Percentiles rank a stretch among this genome's conserved stretches.
These are phyloP conservation scores for Belonocnema kinseyi DNA, from an alignment of 1,140 invertebrate species.

Conservation along the genomic window DNA sequence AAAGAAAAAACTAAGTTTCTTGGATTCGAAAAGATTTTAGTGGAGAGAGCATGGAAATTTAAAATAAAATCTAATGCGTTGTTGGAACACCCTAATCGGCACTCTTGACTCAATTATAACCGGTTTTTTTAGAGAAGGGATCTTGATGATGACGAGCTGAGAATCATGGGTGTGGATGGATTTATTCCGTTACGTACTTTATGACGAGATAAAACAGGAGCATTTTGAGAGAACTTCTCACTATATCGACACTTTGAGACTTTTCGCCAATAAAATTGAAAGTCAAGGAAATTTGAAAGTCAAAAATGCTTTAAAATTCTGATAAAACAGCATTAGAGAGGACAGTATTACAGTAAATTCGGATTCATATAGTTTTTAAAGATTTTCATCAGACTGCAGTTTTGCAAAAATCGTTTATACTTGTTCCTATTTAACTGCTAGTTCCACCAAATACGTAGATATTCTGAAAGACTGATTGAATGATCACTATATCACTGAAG, in stretches of 20 bases:
- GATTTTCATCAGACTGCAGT: not conserved
- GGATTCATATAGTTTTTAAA: not conserved
- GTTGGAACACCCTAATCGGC: not conserved
- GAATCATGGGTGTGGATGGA: constrained; percentile 69
- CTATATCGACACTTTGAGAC: constrained; percentile 12
- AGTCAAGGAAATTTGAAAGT: not conserved
- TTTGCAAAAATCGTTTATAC: not conserved
- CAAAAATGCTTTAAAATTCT: not conserved
- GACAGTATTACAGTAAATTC: constrained; percentile 7
- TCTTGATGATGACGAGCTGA: constrained; percentile 64
- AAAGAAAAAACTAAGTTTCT: too few relatives aligned
- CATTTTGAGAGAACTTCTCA: constrained; percentile 30
- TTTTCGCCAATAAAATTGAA: not conserved
- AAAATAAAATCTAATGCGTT: too few relatives aligned
- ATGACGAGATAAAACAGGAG: constrained; percentile 52
- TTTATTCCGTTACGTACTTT: constrained; percentile 72
- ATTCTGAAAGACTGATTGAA: not conserved
- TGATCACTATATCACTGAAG: not conserved
- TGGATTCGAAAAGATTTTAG: too few relatives aligned
- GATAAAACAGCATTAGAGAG: not conserved
- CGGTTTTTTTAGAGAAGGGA: constrained; percentile 69
- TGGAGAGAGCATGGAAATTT: too few relatives aligned
- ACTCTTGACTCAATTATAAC: constrained; percentile 56
- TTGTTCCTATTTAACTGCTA: not conserved
- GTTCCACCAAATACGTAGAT: not conserved